Base-by-base conservation (phyloP, 2,113 vertebrate species). In the Halcyon malimbica region DNA sequence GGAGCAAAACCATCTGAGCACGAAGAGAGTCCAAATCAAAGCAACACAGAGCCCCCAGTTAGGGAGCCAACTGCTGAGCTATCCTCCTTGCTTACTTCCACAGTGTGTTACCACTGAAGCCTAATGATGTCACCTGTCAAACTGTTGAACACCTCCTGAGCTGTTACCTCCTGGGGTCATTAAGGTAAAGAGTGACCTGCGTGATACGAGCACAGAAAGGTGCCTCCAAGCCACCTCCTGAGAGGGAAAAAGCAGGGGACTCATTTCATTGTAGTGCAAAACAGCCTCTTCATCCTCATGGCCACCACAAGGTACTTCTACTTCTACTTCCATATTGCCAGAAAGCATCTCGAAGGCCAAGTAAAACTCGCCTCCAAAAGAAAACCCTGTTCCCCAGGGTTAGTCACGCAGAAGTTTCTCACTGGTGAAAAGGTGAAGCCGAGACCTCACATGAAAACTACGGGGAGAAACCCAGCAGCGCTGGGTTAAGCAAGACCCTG, bases 401-500 rank as follows among this genome's bases (percentile, higher is more conserved):
- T 1, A 1, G 41, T n/a, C 0, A 0, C 11, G 46, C 21, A 46
- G 48, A 26, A 82, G 24, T 51, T 53, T 35, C 65, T 87, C 62
- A 65, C 44, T 75, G 91, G 93, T 50, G 84, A 82, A 95, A 95
- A 95, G 78, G 78, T 53, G 70, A 95, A 67, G 31, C 42, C 2
- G 15, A 80, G 81, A 87, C 53, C 53, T 50, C 3, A 0, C 35
- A 44, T 23, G 48, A 73, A 23, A 89, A 7, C 56, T 26, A 50
- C 2, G 16, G 51, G 35, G 57, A 68, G 77, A 69, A 90, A 63
- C 76, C 56, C 74, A 24, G 68, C 77, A 84, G 87, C 2, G 1
- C 53, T 75, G 89, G 70, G 84, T 95, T 95, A 94, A 87, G 94
- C 91, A 94, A 95, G 94, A 89, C 87, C 81, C 87, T 95, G 95